Conservation (phyloP, 2,888 invertebrate species). For the Hyppa rectilinea region DNA sequence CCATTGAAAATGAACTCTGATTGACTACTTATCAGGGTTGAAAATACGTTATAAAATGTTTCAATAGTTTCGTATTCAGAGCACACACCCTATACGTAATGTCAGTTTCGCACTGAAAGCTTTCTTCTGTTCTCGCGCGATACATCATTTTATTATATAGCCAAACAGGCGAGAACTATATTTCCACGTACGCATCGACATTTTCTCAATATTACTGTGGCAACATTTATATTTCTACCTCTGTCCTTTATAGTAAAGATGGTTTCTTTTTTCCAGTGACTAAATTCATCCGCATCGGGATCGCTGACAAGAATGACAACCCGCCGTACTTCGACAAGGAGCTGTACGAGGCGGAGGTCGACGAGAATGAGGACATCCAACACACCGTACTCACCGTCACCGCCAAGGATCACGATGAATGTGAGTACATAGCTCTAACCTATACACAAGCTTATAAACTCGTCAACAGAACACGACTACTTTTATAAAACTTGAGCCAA, state of each 20-base stretch:
- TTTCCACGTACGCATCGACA: constrained; percentile 17
- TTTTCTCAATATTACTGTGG: constrained; percentile 18
- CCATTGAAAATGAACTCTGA: constrained; percentile 43
- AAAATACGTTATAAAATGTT: constrained; percentile 37
- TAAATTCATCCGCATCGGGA: constrained; percentile 99
- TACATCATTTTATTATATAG: constrained; percentile 62
- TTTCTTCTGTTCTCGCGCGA: constrained; percentile 68
- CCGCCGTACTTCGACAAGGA: constrained; percentile 99
- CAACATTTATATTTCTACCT: constrained; percentile 23
- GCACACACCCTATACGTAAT: constrained; percentile 53
- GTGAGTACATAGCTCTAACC: constrained; percentile 92
- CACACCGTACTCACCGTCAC: constrained; percentile 99
- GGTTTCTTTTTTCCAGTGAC: constrained; percentile 94
- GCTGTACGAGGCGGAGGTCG: constrained; percentile 98
- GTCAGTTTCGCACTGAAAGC: constrained; percentile 66
- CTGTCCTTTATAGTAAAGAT: constrained; percentile 39
- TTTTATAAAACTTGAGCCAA: constrained; percentile 40
- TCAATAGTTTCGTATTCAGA: constrained; percentile 48
- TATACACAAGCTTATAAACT: constrained; percentile 29
- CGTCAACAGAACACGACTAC: constrained; percentile 33
- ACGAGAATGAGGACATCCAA: constrained; percentile 99
- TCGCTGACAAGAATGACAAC: constrained; percentile 99
- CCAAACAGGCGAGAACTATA: constrained; percentile 50
- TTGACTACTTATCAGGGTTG: constrained; percentile 29
- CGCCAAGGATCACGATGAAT: constrained; percentile 99